A percentile compares a stretch with the other conserved stretches of the same genome.
Conservation (phyloP, 2,888 invertebrate genomes). For the Tromatobia lineatoria region DNA sequence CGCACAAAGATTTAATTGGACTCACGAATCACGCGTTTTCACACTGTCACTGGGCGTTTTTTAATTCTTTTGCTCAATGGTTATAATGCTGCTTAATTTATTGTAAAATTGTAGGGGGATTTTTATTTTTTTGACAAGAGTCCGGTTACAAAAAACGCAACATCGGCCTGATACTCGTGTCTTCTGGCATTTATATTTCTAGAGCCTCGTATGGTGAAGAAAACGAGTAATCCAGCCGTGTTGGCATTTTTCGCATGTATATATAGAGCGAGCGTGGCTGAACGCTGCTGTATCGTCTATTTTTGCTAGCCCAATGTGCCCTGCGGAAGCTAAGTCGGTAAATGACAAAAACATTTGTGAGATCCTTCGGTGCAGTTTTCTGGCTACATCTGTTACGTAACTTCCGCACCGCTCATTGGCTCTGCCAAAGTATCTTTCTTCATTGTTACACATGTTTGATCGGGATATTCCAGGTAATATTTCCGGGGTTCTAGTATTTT, state of each 20-base stretch:
- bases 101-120: slow-evolving; percentile 49
- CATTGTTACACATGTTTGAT: slow-evolving; percentile 63
- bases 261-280: slow-evolving; percentile 51
- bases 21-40: slow-evolving; percentile 29
- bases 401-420: slow-evolving; percentile 10
- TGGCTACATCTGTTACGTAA: background rate
- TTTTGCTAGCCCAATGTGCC: slow-evolving; percentile 30
- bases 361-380: background rate
- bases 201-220: background rate
- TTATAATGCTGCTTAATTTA: slow-evolving; percentile 59
- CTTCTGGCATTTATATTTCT: slow-evolving; percentile 15
- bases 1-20: slow-evolving; percentile 3
- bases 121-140: slow-evolving; percentile 50
- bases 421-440: slow-evolving; percentile 38
- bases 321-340: slow-evolving; percentile 2
- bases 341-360: slow-evolving; percentile 4
- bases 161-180: slow-evolving; percentile 1
- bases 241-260: slow-evolving; percentile 19
- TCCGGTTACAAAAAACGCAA: slow-evolving; percentile 54
- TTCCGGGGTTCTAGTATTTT: slow-evolving; percentile 38
- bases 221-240: slow-evolving; percentile 10
- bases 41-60: slow-evolving; percentile 34
- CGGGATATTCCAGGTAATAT: slow-evolving; percentile 51
- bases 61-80: slow-evolving; percentile 11
- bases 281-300: slow-evolving; percentile 51